Evolutionary conservation across 2,888 invertebrate genomes (phyloP), one percentile per base, ranked within the genome.

Genomic region (Sarcophaga variegata): DNA sequence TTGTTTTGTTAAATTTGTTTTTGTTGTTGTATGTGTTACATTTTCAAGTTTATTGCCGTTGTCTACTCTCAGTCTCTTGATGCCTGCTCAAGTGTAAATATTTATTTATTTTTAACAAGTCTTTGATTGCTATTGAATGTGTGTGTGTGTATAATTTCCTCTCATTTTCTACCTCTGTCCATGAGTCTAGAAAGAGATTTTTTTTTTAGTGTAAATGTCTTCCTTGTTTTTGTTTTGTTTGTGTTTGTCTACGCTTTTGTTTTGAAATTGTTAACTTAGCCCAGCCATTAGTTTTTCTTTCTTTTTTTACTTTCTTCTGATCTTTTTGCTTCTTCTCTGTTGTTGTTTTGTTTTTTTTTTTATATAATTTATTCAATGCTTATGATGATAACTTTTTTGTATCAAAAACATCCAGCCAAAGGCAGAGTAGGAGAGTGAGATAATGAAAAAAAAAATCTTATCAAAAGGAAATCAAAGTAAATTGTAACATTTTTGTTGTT

Each of bases 21-120:
- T 37, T 10, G 37, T 37, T 37, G 37, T 37, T 37, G 37, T 37
- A 37, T 37, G 37, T 10, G 37, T 54, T 4, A 54, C 17, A 54
- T 17, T 14, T 54, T 54, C 37, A 45, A 72, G 20, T 60, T 60
- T 54, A 54, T 27, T 47, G 47, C 3, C 22, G 25, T 54, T 54
- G 54, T 62, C 54, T 54, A 47, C 22, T 54, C 54, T 54, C 14
- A 22, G 54, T 62, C 25, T 71, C 14, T n/a, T 14, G 49, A 22
- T 49, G 25, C 22, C 76, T 66, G 64, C 66, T 77, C 64, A 82
- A 82, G 82, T 82, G 77, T 59, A 76, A 77, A 82, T 71, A 77
- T 78, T 76, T 76, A 60, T 83, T 83, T 72, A 72, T 66, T 75
- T 75, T 64, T 45, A 66, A 77, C 69, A 81, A 63, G 81, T 75